Percentiles rank a stretch among this genome's conserved stretches.
Evolutionary conservation across 2,797 vertebrate genomes (phyloP).

Genomic region (Mastacembelus armatus): DNA sequence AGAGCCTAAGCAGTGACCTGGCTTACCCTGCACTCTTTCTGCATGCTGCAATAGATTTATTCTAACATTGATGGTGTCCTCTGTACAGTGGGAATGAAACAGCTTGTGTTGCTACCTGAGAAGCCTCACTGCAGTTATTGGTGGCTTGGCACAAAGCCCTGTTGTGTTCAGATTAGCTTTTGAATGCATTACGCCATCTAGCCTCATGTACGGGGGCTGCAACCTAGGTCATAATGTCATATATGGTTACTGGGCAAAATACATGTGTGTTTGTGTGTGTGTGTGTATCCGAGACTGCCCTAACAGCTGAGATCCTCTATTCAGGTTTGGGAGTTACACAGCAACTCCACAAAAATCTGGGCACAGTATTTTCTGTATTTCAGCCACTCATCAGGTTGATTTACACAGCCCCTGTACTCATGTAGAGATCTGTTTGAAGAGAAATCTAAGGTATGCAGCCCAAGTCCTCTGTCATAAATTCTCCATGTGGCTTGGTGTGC

Average conservation of each 20-base stretch:
- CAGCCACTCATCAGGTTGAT: slow-evolving; percentile 62
- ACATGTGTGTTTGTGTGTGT: slow-evolving; percentile 1
- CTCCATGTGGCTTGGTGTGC: slow-evolving; percentile 61
- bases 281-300: too few relatives aligned
- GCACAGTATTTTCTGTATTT: too few relatives aligned
- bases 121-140: slow-evolving; percentile 43
- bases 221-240: slow-evolving; percentile 1
- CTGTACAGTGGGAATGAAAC: slow-evolving; percentile 28
- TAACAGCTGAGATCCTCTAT: slow-evolving; percentile 25
- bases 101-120: slow-evolving; percentile 53
- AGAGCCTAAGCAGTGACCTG: slow-evolving; percentile 37
- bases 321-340: slow-evolving; percentile 34
- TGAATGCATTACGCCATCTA: slow-evolving; percentile 74
- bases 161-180: slow-evolving; percentile 42
- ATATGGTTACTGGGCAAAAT: slow-evolving; percentile 2
- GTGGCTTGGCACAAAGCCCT: slow-evolving; percentile 48
- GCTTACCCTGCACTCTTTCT: slow-evolving; percentile 24
- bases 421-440: slow-evolving; percentile 73
- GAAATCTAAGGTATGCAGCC: slow-evolving; percentile 76
- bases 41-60: neutral
- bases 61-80: slow-evolving; percentile 14
- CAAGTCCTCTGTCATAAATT: slow-evolving; percentile 74
- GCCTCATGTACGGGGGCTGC: slow-evolving; percentile 54
- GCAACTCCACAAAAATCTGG: neutral
- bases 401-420: slow-evolving; percentile 55